A percentile compares a stretch with the other conserved stretches of the same genome.
These are phyloP conservation scores for Protomyctophum bolini DNA, from an alignment of 2,113 vertebrate genomes.

Conservation along the genomic window DNA sequence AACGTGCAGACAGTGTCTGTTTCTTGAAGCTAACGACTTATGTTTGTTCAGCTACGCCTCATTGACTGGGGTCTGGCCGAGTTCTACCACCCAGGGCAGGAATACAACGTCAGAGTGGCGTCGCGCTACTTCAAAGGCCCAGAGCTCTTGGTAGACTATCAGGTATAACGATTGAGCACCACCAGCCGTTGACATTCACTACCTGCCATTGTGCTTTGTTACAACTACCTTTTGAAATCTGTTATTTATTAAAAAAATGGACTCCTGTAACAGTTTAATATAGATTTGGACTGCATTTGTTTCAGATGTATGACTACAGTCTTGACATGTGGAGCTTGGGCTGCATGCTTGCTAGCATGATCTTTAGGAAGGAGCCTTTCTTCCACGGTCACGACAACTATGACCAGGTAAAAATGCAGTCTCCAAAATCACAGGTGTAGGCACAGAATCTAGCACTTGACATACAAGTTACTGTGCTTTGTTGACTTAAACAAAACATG, in stretches of 20 bases:
- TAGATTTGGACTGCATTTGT: not conserved
- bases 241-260: too few species aligned
- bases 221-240: too few species aligned
- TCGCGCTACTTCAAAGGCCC: conserved; percentile 84
- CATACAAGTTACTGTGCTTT: too few species aligned
- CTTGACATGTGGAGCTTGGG: conserved; percentile 84
- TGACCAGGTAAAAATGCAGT: conserved; percentile 70
- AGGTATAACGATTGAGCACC: conserved; percentile 58
- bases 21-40: not conserved
- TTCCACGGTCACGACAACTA: conserved; percentile 85
- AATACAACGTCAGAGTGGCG: conserved; percentile 83
- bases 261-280: not conserved
- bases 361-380: conserved; percentile 84
- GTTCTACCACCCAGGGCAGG: conserved; percentile 83
- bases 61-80: conserved; percentile 84
- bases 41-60: conserved; percentile 71
- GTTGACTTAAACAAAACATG: too few species aligned
- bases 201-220: too few species aligned
- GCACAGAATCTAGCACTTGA: too few species aligned
- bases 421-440: too few species aligned
- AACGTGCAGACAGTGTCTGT: not conserved
- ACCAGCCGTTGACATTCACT: too few species aligned
- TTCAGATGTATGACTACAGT: conserved; percentile 85
- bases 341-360: conserved; percentile 85
- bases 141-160: conserved; percentile 81